phyloP scores from a whole-genome alignment of 2,888 invertebrate species.

The Gibbula magus region DNA sequence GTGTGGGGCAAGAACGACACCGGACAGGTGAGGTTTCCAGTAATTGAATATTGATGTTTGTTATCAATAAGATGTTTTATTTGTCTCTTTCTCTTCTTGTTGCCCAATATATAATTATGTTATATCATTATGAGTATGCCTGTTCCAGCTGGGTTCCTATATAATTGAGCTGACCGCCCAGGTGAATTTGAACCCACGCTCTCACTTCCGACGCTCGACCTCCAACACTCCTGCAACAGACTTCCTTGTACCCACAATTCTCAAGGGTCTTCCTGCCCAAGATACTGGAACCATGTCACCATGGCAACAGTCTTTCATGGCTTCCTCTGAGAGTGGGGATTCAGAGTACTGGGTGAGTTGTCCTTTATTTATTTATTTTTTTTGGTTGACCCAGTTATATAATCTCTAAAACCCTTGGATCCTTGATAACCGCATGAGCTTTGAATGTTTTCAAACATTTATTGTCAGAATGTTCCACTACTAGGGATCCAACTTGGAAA shows the following conservation, averaged over 20 bases:
- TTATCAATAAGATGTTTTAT: not conserved
- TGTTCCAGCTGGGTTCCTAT: not conserved
- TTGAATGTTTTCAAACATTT: too few relatives aligned
- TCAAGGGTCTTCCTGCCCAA: constrained; percentile 34
- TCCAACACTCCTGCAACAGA: constrained; percentile 28
- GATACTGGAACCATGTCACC: constrained; percentile 23
- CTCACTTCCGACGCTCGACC: not conserved
- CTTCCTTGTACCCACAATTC: constrained; percentile 44
- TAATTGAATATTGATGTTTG: not conserved
- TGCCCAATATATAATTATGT: not conserved
- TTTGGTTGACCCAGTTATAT: too few relatives aligned
- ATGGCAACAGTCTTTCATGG: constrained; percentile 38
- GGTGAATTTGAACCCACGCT: not conserved
- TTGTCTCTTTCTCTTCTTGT: not conserved
- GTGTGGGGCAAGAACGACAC: constrained; percentile 85
- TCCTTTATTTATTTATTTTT: too few relatives aligned
- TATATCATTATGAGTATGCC: not conserved
- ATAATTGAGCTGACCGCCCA: not conserved
- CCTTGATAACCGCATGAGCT: too few relatives aligned
- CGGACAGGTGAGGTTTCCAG: constrained; percentile 81
- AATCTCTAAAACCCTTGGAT: too few relatives aligned
- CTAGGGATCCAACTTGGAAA: too few relatives aligned
- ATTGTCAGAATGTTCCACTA: too few relatives aligned
- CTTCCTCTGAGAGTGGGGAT: constrained; percentile 43
- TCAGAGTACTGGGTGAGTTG: constrained; percentile 35